Evolutionary conservation across 1,140 invertebrate species (phyloP).

Genomic region (Caenorhabditis latens): DNA sequence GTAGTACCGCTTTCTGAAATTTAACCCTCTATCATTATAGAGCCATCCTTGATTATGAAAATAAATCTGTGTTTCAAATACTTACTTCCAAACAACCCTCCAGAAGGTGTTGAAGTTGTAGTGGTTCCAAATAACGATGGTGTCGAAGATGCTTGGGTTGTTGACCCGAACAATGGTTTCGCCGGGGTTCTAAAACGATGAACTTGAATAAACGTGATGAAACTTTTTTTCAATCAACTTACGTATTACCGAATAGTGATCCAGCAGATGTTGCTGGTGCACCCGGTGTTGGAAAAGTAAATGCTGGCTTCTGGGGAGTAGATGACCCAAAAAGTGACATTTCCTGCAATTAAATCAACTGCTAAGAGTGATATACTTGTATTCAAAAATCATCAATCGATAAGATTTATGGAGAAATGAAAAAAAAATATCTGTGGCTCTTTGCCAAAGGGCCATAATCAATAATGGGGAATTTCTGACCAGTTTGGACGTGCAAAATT

Average conservation of each 20-base stretch:
- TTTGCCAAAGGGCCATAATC: no score
- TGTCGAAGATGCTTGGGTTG: conserved; percentile 22
- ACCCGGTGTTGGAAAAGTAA: conserved; percentile 16
- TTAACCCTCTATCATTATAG: not conserved
- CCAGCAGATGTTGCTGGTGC: conserved; percentile 7
- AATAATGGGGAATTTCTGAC: not conserved
- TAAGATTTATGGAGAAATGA: no score
- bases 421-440: no score
- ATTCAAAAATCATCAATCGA: no score
- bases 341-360: not conserved
- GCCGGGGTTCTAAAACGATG: conserved; percentile 49
- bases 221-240: not conserved
- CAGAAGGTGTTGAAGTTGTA: conserved; percentile 15
- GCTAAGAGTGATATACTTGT: no score
- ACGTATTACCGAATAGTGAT: conserved; percentile 28
- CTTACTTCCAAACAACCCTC: conserved; percentile 56
- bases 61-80: not conserved
- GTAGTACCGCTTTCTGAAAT: conserved; percentile 28
- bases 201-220: not conserved
- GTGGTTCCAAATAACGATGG: conserved; percentile 36
- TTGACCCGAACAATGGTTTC: conserved; percentile 53
- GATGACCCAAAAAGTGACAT: conserved; percentile 48
- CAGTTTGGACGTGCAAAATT: not conserved
- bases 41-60: not conserved
- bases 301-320: conserved; percentile 11